Base-by-base conservation (phyloP, 2,797 vertebrate genomes). In the Ataeniobius toweri region DNA sequence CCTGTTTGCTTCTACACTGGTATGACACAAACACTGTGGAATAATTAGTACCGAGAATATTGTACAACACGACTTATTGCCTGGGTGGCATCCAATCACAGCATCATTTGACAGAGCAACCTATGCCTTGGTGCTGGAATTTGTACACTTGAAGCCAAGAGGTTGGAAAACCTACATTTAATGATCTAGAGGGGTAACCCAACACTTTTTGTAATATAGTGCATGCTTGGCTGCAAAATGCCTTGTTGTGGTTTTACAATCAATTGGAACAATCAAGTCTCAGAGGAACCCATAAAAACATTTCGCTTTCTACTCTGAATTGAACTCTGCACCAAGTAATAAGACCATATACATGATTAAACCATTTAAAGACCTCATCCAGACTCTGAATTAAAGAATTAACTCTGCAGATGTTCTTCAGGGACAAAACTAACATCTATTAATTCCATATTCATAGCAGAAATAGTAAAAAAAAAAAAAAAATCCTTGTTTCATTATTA, bases 401-500 rank as follows among this genome's bases (percentile, higher is more conserved):
- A 14, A 22, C 36, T 31, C 61, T 68, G 51, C 80, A 73, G 81
- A 83, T 67, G 56, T 76, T 85, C 80, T 76, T 85, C 50, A 53
- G 53, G 50, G 41, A 76, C 22, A 53, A 13, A 74, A 26, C 10
- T 5, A 36, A 39, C 76, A 31, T 50, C 51, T 20, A 80, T 78
- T 75, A 50, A 80, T 81, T 48, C 56, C 5, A 16, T 55, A 59
- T 79, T 74, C 24, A 58, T 78, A 82, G 74, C 58, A 78, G 63
- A 73, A 7, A 24, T 20, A 61, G 74, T 69, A 77, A 85, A 68
- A 74, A 24, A 48, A 69, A 69, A 28, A 28, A 28, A 28, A n/a
- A n/a, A n/a, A n/a, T 16, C 12, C 46, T 3, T 0, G 55, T 82
- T 50, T 78, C 24, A 81, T 82, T 65, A 14, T 48, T 3, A 36